These are phyloP conservation scores for Leucania comma DNA, from an alignment of 2,888 invertebrate genomes.

Conservation along the genomic window DNA sequence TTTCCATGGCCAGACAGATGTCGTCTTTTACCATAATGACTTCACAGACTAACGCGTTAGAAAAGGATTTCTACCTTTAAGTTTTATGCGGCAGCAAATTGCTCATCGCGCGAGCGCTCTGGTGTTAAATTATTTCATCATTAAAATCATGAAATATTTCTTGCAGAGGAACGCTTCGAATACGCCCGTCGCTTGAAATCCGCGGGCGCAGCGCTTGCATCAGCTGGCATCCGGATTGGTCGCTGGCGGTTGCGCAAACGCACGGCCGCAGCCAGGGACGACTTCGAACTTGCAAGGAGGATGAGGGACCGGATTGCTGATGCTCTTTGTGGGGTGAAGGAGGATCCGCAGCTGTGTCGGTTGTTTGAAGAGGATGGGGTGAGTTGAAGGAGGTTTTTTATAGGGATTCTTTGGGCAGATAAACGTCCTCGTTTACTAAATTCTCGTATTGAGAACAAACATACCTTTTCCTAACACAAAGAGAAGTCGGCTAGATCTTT, in stretches of 20 bases:
- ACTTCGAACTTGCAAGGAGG: slow-evolving; percentile 97
- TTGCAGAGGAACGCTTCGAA: slow-evolving; percentile 96
- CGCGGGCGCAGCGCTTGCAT: slow-evolving; percentile 95
- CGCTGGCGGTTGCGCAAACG: slow-evolving; percentile 97
- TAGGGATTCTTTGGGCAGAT: not conserved
- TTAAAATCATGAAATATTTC: not conserved
- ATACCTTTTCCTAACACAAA: too few species aligned
- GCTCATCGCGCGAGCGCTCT: too few species aligned
- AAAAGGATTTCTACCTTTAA: too few species aligned
- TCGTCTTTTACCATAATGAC: too few species aligned
- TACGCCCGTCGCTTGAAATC: slow-evolving; percentile 97
- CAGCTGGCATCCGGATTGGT: slow-evolving; percentile 97
- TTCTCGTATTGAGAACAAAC: too few species aligned
- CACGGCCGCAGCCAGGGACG: slow-evolving; percentile 97
- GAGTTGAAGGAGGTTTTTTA: slow-evolving; percentile 64
- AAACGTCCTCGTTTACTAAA: not conserved
- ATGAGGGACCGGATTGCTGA: slow-evolving; percentile 97
- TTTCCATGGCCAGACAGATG: too few species aligned
- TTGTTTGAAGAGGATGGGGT: slow-evolving; percentile 95
- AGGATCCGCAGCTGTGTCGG: slow-evolving; percentile 93
- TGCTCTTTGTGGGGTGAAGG: slow-evolving; percentile 94
- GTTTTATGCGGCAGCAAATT: too few species aligned
- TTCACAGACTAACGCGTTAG: too few species aligned
- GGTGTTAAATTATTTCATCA: too few species aligned
- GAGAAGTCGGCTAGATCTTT: too few species aligned